Evolutionary conservation across 2,888 invertebrate genomes (phyloP).

Genomic region (Dioctria linearis): DNA sequence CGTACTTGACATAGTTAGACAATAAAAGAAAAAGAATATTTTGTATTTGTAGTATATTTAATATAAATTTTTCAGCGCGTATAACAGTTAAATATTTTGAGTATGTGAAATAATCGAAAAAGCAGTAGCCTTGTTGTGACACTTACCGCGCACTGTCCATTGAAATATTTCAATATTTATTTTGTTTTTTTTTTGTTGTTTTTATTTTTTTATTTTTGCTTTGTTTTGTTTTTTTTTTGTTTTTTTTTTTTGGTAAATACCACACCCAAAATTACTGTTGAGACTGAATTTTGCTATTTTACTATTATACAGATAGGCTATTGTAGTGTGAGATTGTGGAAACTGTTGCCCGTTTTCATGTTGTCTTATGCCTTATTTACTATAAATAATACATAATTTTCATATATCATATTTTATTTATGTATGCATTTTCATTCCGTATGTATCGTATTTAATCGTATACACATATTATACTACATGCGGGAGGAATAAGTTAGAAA

Average conservation of each 20-base stretch:
- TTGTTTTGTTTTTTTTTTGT: constrained; percentile 12
- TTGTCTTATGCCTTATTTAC: constrained; percentile 14
- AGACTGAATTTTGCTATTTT: constrained; percentile 50
- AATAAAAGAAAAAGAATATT: constrained; percentile 49
- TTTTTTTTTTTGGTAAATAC: constrained; percentile 33
- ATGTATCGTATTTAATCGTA: too few relatives aligned
- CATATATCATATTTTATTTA: not conserved
- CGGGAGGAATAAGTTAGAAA: not conserved
- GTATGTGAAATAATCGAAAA: constrained; percentile 49
- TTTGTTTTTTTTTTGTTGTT: too few relatives aligned
- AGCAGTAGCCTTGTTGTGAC: constrained; percentile 55
- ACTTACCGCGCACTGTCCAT: constrained; percentile 1
- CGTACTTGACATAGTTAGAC: constrained; percentile 49
- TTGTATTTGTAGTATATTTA: constrained; percentile 35
- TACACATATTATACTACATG: not conserved
- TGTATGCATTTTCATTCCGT: not conserved
- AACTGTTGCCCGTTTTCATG: constrained; percentile 25
- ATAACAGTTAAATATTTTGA: constrained; percentile 55
- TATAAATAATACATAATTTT: not conserved
- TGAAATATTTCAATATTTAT: too few relatives aligned
- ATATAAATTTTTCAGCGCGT: constrained; percentile 53
- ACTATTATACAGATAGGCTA: constrained; percentile 53
- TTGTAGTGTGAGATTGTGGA: constrained; percentile 52
- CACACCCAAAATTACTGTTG: constrained; percentile 55
- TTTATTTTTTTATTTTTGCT: too few relatives aligned